Percentiles rank a stretch among this genome's conserved stretches.
Evolutionary conservation across 2,113 vertebrate species (phyloP).

Genomic region (Poicephalus gulielmi): DNA sequence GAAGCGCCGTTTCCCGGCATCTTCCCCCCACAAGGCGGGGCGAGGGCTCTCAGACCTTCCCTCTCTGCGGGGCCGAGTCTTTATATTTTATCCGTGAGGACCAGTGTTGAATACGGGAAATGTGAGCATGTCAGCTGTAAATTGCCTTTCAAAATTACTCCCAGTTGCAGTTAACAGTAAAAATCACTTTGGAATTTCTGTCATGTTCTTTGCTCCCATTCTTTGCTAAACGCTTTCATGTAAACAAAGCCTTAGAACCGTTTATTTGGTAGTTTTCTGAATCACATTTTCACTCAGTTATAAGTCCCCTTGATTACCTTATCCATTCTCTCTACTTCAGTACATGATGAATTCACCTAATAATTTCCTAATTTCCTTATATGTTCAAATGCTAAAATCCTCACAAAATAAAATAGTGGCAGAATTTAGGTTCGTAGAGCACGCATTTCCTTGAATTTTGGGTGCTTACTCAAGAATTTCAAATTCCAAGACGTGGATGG

Average conservation of each 20-base stretch:
- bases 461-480: rapidly evolving
- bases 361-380: not conserved
- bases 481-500: rapidly evolving
- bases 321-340: rapidly evolving
- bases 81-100: rapidly evolving
- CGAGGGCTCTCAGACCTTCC: rapidly evolving
- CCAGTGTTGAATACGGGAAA: rapidly evolving
- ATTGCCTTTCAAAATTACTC: not conserved
- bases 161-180: rapidly evolving
- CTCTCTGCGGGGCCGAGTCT: rapidly evolving
- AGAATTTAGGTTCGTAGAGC: not conserved
- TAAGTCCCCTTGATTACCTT: not conserved
- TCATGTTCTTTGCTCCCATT: not conserved
- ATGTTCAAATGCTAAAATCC: not conserved
- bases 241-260: rapidly evolving
- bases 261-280: rapidly evolving
- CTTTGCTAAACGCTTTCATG: rapidly evolving
- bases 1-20: rapidly evolving
- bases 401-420: rapidly evolving
- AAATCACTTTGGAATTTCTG: not conserved
- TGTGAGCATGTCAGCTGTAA: not conserved
- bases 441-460: rapidly evolving
- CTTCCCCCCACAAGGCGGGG: rapidly evolving
- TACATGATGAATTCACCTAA: rapidly evolving
- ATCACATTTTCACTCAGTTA: not conserved